Conservation (phyloP, 1,140 invertebrate genomes). For the Drosophila nebulosa region DNA sequence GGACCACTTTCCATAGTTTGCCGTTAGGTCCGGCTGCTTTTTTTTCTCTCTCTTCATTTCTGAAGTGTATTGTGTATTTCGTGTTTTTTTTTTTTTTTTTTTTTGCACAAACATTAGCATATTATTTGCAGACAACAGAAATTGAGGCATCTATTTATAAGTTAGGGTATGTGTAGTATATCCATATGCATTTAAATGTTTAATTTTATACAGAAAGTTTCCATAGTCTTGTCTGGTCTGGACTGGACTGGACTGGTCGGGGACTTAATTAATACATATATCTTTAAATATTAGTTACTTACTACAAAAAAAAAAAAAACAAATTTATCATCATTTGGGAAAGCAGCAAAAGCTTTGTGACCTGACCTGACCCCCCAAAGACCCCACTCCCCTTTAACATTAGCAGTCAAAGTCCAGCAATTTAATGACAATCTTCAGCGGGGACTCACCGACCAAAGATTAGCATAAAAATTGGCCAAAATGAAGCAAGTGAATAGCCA, state of each 20-base stretch:
- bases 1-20: slow-evolving; percentile 18
- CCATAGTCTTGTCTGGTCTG: background rate
- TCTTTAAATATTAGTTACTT: background rate
- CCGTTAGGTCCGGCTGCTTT: slow-evolving; percentile 15
- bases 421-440: slow-evolving; percentile 39
- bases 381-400: background rate
- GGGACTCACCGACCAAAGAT: slow-evolving; percentile 52
- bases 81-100: background rate
- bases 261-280: background rate
- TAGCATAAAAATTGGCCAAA: slow-evolving; percentile 52
- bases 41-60: too few species aligned
- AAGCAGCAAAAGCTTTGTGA: slow-evolving; percentile 8
- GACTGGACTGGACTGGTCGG: slow-evolving; percentile 3
- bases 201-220: slow-evolving; percentile 24
- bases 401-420: background rate
- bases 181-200: slow-evolving; percentile 4
- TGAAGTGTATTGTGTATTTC: slow-evolving; percentile 6
- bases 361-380: slow-evolving; percentile 10
- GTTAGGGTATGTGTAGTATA: background rate
- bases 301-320: background rate
- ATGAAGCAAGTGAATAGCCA: too few species aligned
- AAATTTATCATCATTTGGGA: slow-evolving; percentile 2
- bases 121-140: slow-evolving; percentile 27
- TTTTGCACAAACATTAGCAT: slow-evolving; percentile 22
- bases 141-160: slow-evolving; percentile 16